Evolutionary conservation across 2,888 invertebrate species (phyloP), one percentile per base, ranked within the genome.

Genomic region (Agrotis exclamationis): DNA sequence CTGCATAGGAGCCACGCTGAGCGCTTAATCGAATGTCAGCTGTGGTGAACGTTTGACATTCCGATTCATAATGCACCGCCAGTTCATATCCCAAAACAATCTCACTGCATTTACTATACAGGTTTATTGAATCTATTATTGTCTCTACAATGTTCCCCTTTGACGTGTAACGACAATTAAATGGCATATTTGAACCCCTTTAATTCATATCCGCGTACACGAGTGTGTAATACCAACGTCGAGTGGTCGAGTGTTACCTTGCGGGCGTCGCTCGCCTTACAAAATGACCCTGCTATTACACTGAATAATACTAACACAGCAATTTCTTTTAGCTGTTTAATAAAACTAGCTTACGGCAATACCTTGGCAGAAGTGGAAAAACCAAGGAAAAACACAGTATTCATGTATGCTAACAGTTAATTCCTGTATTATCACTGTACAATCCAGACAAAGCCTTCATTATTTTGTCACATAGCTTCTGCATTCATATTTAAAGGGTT

Each of bases 1-100:
- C 59, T 63, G 20, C 48, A 24, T 76, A 63, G 22, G 59, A 63
- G 65, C 62, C 65, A 69, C 70, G 57, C 58, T 56, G 28, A 71
- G 63, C 65, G 53, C 66, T 76, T 75, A 76, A 79, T 84, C 74
- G 76, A 74, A 75, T 71, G 70, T 70, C 80, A 83, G 59, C 56
- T 64, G 63, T 58, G 47, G 60, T 69, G 57, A 56, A 62, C 63
- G 73, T 83, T 74, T 82, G 65, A 67, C 76, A 70, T 51, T 62
- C 45, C 33, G 48, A 58, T 74, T 72, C 72, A 76, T 83, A 85
- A 65, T 76, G 74, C 72, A 60, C 28, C 57, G 60, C 20, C 56
- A 62, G 56, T 62, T 68, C 50, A 48, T 68, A 54, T 66, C 28
- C 18, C 20, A 39, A 63, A 20, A 28, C 48, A 69, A 60, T 70